Conservation (phyloP, 2,888 invertebrate genomes). For the Agrochola lota region DNA sequence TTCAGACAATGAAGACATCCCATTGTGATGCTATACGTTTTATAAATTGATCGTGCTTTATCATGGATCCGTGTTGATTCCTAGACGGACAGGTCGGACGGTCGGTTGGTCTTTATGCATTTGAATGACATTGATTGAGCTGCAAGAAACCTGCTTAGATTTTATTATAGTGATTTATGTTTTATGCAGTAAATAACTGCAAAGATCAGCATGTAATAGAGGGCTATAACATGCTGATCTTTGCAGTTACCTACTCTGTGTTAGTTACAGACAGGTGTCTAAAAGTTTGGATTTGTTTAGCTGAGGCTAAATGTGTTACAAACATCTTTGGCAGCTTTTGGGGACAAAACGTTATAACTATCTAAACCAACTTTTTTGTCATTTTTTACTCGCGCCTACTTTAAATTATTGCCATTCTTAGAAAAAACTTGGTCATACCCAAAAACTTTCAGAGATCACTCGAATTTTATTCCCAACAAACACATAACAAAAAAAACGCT, state of each 20-base stretch:
- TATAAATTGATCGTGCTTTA: conserved; percentile 69
- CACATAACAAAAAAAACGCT: conserved; percentile 31
- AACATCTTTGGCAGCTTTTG: neutral
- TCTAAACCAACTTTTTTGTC: neutral
- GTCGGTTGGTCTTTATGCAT: conserved; percentile 6
- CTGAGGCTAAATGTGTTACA: neutral
- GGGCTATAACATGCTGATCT: neutral
- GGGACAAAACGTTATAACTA: neutral
- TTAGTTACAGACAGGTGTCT: neutral
- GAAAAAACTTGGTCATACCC: neutral
- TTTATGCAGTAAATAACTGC: neutral
- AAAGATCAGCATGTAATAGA: too few species aligned
- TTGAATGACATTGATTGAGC: conserved; percentile 25
- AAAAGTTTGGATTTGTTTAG: neutral
- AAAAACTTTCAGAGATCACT: neutral
- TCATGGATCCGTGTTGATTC: conserved; percentile 37
- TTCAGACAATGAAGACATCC: conserved; percentile 86
- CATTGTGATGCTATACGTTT: conserved; percentile 86
- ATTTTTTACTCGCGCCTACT: neutral
- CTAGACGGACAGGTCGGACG: conserved; percentile 15
- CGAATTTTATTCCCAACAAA: conserved; percentile 34
- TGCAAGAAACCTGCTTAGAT: neutral
- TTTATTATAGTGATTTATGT: neutral
- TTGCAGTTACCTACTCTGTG: neutral
- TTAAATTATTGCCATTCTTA: neutral